Evolutionary conservation across 2,113 vertebrate species (phyloP), one percentile per base, ranked within the genome.

Genomic region (Sturnira hondurensis): DNA sequence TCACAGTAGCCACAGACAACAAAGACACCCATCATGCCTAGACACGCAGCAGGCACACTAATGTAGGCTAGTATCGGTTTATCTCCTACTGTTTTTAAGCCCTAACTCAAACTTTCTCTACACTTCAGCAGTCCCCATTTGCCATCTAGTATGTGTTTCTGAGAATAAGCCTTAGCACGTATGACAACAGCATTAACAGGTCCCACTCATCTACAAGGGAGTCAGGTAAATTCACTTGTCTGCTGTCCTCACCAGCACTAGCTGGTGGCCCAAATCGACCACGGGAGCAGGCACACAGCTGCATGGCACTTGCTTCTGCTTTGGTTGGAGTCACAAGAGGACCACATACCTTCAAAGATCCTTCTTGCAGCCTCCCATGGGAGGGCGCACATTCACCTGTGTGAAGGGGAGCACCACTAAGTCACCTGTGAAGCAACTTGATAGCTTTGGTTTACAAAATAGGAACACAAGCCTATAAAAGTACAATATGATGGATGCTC

Each of bases 11-110:
- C 76, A 17, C 0, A 76, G 77, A 61, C 74, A 41, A n/a, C 0
- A 0, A 41, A 61, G 0, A 31, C 41, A n/a, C 11, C n/a, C 20
- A 16, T 0, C 5, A 54, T 12, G 9, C 33, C 41, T 36, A 11
- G 33, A 33, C 12, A 3, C 10, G 65, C 38, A 13, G 68, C 7
- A 74, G 33, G 43, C 63, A 80, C 7, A 31, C 22, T 41, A 8
- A 10, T 0, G 1, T 12, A 33, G 45, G 71, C 28, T 15, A n/a
- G 16, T 41, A 20, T 12, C 63, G 58, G 86, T 28, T 68, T n/a
- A 14, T 83, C 11, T 58, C 28, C 6, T 36, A 36, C 3, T 28
- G 4, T 68, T 50, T 85, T 67, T 31, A 65, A 38, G 77, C 28
- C 16, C 24, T 33, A n/a, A 65, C 38, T 84, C 70, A 89, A 61